Base-by-base conservation (phyloP, 2,888 invertebrate genomes). In the Aleiodes testaceus region DNA sequence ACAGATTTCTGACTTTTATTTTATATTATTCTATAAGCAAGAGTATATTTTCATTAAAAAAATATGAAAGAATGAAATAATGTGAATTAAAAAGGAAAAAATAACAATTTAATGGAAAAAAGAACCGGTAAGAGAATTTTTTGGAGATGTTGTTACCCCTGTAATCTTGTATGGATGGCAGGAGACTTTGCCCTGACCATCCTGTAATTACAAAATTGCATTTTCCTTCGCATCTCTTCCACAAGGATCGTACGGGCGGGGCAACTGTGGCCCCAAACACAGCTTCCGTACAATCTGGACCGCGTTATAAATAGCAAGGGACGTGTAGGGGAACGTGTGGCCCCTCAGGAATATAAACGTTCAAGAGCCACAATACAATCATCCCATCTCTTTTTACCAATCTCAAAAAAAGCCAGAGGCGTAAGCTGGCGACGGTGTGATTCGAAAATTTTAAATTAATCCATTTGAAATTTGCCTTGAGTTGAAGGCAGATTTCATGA, bases 151-250 rank as follows among this genome's bases (percentile, higher is more conserved):
- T 72, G 72, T 59, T 74, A 42, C 64, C 74, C 66, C 76, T 72
- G 63, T 76, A 79, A 80, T 80, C 73, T 66, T 76, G 67, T 53
- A 69, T 69, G 47, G 14, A 55, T 14, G 69, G 65, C 52, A 61
- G 42, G 65, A 67, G 36, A 66, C 52, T 16, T 47, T 61, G 49
- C 6, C 18, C 22, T n/a, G 20, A 65, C 66, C 45, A 61, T 67
- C 71, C 73, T 72, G 64, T 77, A 79, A 80, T 79, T 79, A 78
- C 64, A 78, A 78, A 79, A 79, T 77, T 80, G 70, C 72, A 69
- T 74, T 77, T 73, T 61, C 61, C 69, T 77, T 77, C 68, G 74
- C 69, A 50, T 66, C 67, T 30, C 70, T 63, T 4, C 74, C 74
- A 74, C 78, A 47, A 59, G 70, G 63, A 74, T 75, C 73, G 73